Conservation (phyloP, 2,797 vertebrate genomes). For the Syngnathus rostellatus region DNA sequence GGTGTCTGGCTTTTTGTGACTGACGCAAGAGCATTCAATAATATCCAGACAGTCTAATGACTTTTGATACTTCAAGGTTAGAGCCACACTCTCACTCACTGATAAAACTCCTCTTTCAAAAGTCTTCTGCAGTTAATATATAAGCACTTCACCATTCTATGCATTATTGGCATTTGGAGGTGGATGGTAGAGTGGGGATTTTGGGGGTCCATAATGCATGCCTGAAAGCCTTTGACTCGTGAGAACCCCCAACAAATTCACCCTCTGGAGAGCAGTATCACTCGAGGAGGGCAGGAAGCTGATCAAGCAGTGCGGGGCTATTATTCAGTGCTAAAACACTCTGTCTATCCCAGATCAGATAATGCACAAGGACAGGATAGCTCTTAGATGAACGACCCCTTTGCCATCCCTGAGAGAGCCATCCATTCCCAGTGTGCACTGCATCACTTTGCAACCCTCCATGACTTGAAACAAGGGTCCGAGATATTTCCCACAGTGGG, state of each 20-base stretch:
- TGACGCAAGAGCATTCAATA: conserved; percentile 31
- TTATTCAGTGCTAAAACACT: conserved; percentile 66
- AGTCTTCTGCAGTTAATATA: conserved; percentile 37
- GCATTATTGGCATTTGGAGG: conserved; percentile 28
- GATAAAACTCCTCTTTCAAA: conserved; percentile 29
- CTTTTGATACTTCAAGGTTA: conserved; percentile 41
- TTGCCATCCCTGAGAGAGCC: conserved; percentile 48
- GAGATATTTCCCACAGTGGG: conserved; percentile 30
- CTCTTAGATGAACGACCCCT: conserved; percentile 59
- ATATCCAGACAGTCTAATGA: conserved; percentile 36
- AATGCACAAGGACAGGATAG: conserved; percentile 60
- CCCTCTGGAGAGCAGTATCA: conserved; percentile 50
- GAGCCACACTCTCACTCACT: conserved; percentile 5
- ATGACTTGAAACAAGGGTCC: conserved; percentile 44
- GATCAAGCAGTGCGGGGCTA: conserved; percentile 53
- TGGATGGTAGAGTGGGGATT: conserved; percentile 22
- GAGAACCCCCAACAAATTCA: conserved; percentile 34
- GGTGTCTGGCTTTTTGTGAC: conserved; percentile 18
- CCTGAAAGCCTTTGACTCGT: conserved; percentile 35
- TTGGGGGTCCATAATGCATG: conserved; percentile 37
- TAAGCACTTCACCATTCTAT: conserved; percentile 26
- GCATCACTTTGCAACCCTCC: conserved; percentile 45
- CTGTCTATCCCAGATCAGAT: conserved; percentile 66
- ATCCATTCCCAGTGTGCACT: conserved; percentile 56
- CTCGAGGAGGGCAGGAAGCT: conserved; percentile 47